These are phyloP conservation scores for Podarcis muralis DNA, from an alignment of 2,113 vertebrate species.

Conservation along the genomic window DNA sequence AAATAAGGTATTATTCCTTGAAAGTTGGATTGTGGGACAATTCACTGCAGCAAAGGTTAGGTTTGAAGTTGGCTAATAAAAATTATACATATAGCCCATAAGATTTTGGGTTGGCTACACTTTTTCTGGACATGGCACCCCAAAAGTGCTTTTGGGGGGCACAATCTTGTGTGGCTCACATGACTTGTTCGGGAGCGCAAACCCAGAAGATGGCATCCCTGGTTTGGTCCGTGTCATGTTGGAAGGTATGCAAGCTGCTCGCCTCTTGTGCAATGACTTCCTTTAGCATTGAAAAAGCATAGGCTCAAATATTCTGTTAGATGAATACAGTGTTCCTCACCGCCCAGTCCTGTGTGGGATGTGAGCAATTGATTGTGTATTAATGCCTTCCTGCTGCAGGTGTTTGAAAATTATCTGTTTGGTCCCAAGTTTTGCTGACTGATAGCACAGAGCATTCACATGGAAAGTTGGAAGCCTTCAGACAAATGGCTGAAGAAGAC, in stretches of 20 bases:
- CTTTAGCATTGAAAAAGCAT: slow-evolving; percentile 9
- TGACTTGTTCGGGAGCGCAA: no score
- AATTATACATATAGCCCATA: background rate
- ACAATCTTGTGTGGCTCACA: no score
- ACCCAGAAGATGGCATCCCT: no score
- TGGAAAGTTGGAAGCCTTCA: background rate
- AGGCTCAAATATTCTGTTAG: background rate
- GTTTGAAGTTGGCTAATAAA: background rate
- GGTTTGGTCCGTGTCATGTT: no score
- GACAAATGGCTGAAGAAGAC: background rate
- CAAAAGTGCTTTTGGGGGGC: no score
- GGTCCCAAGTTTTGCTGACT: background rate
- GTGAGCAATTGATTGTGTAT: background rate
- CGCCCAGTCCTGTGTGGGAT: background rate
- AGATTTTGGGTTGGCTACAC: no score
- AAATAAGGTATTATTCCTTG: background rate
- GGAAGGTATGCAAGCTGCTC: background rate
- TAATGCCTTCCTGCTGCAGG: background rate
- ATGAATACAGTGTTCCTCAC: background rate
- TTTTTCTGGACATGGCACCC: no score
- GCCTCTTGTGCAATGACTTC: background rate
- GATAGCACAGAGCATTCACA: background rate
- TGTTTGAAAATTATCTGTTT: background rate
- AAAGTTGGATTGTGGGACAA: background rate
- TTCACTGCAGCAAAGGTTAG: background rate